A percentile compares a stretch with the other conserved stretches of the same genome.
Evolutionary conservation across 2,113 vertebrate species (phyloP).

Genomic region (Corythaeola cristata): DNA sequence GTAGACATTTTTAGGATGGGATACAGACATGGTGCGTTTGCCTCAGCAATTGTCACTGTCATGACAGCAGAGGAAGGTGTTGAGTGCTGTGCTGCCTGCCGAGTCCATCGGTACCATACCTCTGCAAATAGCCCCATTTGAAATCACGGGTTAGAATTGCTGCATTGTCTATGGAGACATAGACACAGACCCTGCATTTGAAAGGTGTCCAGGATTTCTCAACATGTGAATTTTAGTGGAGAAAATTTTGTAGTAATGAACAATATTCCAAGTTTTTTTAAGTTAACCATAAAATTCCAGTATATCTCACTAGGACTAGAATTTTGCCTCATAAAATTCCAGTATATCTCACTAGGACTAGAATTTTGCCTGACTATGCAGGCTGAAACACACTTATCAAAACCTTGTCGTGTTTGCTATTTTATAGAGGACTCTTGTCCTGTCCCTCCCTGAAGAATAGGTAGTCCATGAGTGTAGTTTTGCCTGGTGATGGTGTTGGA

Average conservation of each 20-base stretch:
- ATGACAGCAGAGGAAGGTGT: neutral
- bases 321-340: neutral
- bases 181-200: neutral
- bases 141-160: neutral
- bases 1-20: neutral
- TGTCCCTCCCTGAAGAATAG: neutral
- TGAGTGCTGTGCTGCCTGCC: neutral
- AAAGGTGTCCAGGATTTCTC: neutral
- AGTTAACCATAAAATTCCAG: neutral
- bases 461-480: neutral
- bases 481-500: neutral
- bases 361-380: neutral
- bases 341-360: fast-evolving
- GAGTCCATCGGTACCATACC: fast-evolving
- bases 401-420: neutral
- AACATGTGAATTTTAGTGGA: neutral
- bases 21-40: neutral
- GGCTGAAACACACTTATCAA: neutral
- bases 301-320: fast-evolving
- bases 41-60: neutral
- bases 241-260: neutral
- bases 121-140: neutral
- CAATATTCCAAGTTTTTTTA: neutral
- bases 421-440: neutral
- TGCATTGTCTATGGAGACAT: too few relatives aligned